Evolutionary conservation across 2,888 invertebrate genomes (phyloP), one percentile per base, ranked within the genome.

Genomic region (Bhutanitis thaidina): DNA sequence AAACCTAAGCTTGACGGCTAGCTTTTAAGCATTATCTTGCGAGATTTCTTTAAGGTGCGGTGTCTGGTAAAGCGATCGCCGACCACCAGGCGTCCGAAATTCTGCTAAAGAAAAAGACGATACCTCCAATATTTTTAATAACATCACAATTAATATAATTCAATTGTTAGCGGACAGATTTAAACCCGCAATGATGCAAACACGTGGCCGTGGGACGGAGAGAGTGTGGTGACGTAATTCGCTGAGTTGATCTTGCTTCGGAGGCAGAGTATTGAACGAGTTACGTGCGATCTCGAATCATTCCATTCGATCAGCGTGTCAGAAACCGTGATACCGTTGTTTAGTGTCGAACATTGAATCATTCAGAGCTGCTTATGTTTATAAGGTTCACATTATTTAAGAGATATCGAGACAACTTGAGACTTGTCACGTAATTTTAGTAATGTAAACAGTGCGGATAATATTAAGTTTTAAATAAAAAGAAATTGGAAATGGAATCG

Each of bases 181-280:
- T 27, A 8, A 27, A 3, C 7, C 8, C 12, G 10, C 3, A 32
- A 12, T 39, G 7, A 13, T 39, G 27, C 35, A 34, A 48, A 36
- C 16, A 15, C 27, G 36, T 13, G 30, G 2, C 45, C 37, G 37
- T 38, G 35, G 27, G 12, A 14, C 4, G 9, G 32, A n/a, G 40
- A 48, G 35, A 48, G 34, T 20, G 20, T 14, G 37, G 13, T 52
- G 52, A 52, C 43, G 52, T 37, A 46, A 43, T 8, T 8, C 27
- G 8, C 20, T 7, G n/a, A 12, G 41, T 36, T 12, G 37, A 43
- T 43, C 43, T 43, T 37, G 30, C 9, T 25, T 5, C 10, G n/a
- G 12, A 12, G 32, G 5, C 27, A 37, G 36, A 32, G 14, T 36
- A 45, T 13, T 47, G 43, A 52, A 43, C 36, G 46, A 46, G 37